Conservation (phyloP, 2,113 vertebrate species). For the Menura novaehollandiae region DNA sequence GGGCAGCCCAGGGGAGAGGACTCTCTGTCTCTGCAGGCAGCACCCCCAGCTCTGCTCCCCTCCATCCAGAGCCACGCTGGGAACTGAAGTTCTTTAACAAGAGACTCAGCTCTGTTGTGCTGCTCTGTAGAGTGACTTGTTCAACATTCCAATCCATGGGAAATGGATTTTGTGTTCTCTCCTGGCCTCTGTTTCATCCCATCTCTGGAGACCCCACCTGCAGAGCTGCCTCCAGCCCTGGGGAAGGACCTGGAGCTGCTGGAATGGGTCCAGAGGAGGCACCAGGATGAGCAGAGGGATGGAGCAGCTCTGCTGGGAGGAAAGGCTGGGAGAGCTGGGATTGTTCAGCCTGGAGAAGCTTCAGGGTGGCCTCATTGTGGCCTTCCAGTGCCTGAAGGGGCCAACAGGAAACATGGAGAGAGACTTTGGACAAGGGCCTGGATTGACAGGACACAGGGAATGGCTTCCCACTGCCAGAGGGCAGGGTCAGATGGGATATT, state of each 20-base stretch:
- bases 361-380: too few relatives aligned
- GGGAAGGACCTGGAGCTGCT: neutral
- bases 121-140: neutral
- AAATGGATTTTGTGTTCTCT: neutral
- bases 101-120: neutral
- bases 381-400: neutral
- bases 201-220: neutral
- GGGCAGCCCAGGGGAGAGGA: neutral
- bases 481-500: neutral
- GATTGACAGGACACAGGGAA: neutral
- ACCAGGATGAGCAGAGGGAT: too few relatives aligned
- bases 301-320: too few relatives aligned
- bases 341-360: too few relatives aligned
- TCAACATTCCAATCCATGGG: neutral
- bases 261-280: neutral
- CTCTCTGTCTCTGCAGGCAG: neutral
- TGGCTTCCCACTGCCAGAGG: neutral
- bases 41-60: neutral
- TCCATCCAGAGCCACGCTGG: neutral
- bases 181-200: neutral
- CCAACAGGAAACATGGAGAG: neutral
- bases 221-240: neutral
- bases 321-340: too few relatives aligned
- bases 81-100: neutral
- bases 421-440: too few relatives aligned